Conservation (phyloP, 2,888 invertebrate species). For the Romanomermis culicivorax region DNA sequence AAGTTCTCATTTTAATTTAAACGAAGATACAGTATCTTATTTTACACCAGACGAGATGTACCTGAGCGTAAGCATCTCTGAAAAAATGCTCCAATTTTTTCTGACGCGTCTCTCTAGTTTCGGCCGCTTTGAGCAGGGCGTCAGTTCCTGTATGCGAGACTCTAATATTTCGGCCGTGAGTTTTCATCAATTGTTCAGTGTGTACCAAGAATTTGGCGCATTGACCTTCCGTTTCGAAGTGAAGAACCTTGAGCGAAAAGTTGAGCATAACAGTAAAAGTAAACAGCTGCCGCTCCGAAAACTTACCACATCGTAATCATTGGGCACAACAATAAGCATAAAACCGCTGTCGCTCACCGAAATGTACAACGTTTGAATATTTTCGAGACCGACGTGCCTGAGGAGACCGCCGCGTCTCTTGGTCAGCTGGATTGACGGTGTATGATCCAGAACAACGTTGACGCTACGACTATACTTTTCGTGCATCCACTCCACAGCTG, state of each 20-base stretch:
- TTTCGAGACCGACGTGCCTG: slow-evolving; percentile 53
- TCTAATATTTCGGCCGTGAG: slow-evolving; percentile 1
- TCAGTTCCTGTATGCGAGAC: slow-evolving; percentile 5
- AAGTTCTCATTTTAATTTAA: neutral
- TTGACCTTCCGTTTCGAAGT: slow-evolving; percentile 43
- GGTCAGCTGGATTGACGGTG: slow-evolving; percentile 59
- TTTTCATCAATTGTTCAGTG: slow-evolving; percentile 8
- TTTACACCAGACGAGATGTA: slow-evolving; percentile 5
- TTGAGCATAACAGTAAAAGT: neutral
- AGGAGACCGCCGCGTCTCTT: slow-evolving; percentile 76
- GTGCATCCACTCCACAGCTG: slow-evolving; percentile 62
- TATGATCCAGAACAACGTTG: slow-evolving; percentile 69
- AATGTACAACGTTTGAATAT: slow-evolving; percentile 54
- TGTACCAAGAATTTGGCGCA: slow-evolving; percentile 15
- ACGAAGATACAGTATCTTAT: neutral
- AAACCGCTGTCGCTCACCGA: slow-evolving; percentile 61
- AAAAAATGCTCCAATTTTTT: slow-evolving; percentile 78
- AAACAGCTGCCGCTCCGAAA: too few relatives aligned
- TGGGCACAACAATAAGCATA: slow-evolving; percentile 50
- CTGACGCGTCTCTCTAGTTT: slow-evolving; percentile 76
- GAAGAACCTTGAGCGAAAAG: slow-evolving; percentile 39
- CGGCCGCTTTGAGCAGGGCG: slow-evolving; percentile 37
- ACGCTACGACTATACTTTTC: slow-evolving; percentile 70
- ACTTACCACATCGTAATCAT: slow-evolving; percentile 62
- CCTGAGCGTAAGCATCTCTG: slow-evolving; percentile 71